Evolutionary conservation across 2,797 vertebrate species (phyloP).

Genomic region (Leontopithecus rosalia): DNA sequence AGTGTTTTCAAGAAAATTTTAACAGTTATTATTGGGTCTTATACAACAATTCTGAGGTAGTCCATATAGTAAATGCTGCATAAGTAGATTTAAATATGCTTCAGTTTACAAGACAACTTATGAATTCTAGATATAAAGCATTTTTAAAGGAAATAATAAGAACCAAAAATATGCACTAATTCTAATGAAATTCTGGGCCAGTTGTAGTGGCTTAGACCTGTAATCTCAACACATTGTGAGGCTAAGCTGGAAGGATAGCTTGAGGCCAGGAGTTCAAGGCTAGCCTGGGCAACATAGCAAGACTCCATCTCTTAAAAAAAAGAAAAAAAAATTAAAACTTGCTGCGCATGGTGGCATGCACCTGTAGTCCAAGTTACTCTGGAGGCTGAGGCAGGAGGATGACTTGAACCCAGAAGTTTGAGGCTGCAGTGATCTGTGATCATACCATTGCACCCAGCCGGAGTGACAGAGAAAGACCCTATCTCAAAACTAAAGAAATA

Average conservation of each 20-base stretch:
- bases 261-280: not conserved
- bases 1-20: not conserved
- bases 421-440: not conserved
- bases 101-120: not conserved
- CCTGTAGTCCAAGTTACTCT: not conserved
- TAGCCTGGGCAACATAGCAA: not conserved
- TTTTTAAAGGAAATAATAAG: slow-evolving; percentile 15
- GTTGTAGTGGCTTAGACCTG: not conserved
- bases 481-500: not conserved
- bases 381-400: not conserved
- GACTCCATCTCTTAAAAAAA: not conserved
- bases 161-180: not conserved
- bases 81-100: not conserved
- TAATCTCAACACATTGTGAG: not conserved
- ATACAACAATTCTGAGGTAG: not conserved
- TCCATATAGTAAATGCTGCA: not conserved
- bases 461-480: not conserved
- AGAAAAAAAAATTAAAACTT: not conserved
- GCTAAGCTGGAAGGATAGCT: not conserved
- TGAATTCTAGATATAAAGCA: not conserved
- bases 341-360: not conserved
- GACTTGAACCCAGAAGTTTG: not conserved
- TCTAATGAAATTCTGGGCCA: not conserved
- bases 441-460: not conserved
- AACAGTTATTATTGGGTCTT: not conserved